Evolutionary conservation across 1,140 invertebrate species (phyloP), one percentile per base, ranked within the genome.

Genomic region (Platyscapa corneri): DNA sequence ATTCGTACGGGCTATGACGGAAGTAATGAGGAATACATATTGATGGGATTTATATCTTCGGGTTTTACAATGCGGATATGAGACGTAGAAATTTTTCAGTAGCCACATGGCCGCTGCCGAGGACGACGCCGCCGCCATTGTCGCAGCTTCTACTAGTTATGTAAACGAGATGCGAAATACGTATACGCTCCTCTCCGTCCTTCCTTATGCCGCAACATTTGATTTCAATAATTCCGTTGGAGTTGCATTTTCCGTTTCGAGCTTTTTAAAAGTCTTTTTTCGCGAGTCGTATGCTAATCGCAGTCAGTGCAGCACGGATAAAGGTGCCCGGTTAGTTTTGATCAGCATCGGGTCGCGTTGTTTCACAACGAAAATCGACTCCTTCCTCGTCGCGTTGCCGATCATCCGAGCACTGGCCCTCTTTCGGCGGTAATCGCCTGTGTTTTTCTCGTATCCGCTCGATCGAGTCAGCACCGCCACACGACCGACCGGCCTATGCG

Each of bases 11-110:
- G 70, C 37, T 42, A 27, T 42, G 37, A 74, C 37, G 70, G 70
- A 74, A 74, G 70, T 74, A 74, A 74, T 74, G 70, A 74, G 70
- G 37, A 74, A 74, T 74, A 74, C 37, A 74, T 74, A 74, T 74
- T 42, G 70, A 74, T 74, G 70, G 70, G 70, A 7, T 74, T 74
- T 74, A 42, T 74, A 42, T 74, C 42, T 74, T 74, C 70, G 37
- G 20, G 70, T 74, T 42, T 74, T 74, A 42, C 30, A 74, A 74
- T 74, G 37, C 32, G 37, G 37, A 74, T 74, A n/a, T 42, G 27
- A 74, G 37, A 74, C 20, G 70, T 20, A 39, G 70, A 74, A 74
- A 74, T 74, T 42, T 7, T 42, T 74, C 37, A n/a, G 70, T 74
- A 74, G 70, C 70, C 70, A n/a, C 18, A 6, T 37, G 70, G 32